Evolutionary conservation across 1,140 invertebrate species (phyloP).

Genomic region (Drosophila orena): DNA sequence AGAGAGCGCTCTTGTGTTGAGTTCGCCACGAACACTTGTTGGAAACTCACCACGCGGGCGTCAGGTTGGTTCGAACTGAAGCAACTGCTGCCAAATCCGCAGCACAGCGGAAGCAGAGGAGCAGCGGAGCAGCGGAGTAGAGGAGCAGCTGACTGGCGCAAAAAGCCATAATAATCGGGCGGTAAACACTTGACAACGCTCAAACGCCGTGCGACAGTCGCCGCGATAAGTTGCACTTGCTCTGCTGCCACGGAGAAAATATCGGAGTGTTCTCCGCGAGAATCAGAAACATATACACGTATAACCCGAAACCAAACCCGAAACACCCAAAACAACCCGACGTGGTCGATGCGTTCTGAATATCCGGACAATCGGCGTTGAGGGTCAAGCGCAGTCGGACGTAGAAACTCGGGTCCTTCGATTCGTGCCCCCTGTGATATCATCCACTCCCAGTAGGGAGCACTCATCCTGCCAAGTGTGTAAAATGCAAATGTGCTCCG

Average conservation of each 20-base stretch:
- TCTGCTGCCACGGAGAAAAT: constrained; percentile 33
- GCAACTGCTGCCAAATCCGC: constrained; percentile 33
- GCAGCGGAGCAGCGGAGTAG: constrained; percentile 27
- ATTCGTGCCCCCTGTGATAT: constrained; percentile 34
- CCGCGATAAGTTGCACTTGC: constrained; percentile 67
- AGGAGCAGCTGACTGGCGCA: constrained; percentile 58
- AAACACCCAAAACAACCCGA: not conserved
- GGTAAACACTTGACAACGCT: constrained; percentile 66
- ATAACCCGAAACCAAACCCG: not conserved
- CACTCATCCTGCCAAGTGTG: constrained; percentile 9
- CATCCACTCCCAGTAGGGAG: constrained; percentile 24
- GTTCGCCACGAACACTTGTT: constrained; percentile 68
- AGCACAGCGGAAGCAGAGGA: constrained; percentile 41
- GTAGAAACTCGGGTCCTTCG: constrained; percentile 7
- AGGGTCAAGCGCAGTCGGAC: constrained; percentile 15
- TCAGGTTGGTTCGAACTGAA: constrained; percentile 49
- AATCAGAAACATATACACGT: constrained; percentile 7
- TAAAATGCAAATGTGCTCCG: constrained; percentile 33
- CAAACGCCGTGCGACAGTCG: constrained; percentile 73
- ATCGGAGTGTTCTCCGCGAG: constrained; percentile 21
- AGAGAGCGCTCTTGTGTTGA: constrained; percentile 45
- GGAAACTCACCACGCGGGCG: constrained; percentile 69
- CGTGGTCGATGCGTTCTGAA: constrained; percentile 14
- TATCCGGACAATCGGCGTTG: constrained; percentile 23
- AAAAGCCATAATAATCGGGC: constrained; percentile 70